Evolutionary conservation across 2,888 invertebrate species (phyloP), one percentile per base, ranked within the genome.

Genomic region (Lagria hirta): DNA sequence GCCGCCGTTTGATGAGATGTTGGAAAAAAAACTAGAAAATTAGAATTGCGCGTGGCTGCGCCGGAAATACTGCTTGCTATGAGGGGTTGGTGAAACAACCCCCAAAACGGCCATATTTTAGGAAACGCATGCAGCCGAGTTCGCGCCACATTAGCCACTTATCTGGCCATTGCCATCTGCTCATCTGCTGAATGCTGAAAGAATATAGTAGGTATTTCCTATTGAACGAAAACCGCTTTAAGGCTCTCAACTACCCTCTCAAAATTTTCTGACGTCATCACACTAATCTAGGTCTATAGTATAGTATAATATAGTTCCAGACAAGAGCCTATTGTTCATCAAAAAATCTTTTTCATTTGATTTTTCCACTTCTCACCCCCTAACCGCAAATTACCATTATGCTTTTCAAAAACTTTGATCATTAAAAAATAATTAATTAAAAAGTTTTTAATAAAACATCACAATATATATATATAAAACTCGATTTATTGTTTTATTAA

Each of bases 91-190:
- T 34, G 36, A 21, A 33, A 32, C 48, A 21, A 24, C 34, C 44
- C 44, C 48, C 42, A 18, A n/a, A 21, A 36, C 40, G 38, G 28
- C 38, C 30, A 43, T 48, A 43, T 46, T 52, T 52, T 48, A 36
- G 50, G 42, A 43, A 45, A 49, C 30, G 43, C 45, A 49, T 45
- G 49, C 45, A 44, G 37, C 28, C 43, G 41, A 37, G 43, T 46
- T 48, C 42, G 45, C 50, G 45, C 50, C 52, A 53, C 50, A 53
- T 51, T 53, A 53, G 49, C 47, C 49, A 44, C 54, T 54, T 54
- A 54, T 54, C 54, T 49, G 43, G 49, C 43, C 28, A 43, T 44
- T 36, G 49, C 54, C 54, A 54, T 54, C 54, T 54, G 54, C 38
- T 48, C 49, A 54, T 49, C 46, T 51, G 37, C 34, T 28, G 42